phyloP scores from a whole-genome alignment of 1,140 invertebrate genomes.

The Euura lappo region DNA sequence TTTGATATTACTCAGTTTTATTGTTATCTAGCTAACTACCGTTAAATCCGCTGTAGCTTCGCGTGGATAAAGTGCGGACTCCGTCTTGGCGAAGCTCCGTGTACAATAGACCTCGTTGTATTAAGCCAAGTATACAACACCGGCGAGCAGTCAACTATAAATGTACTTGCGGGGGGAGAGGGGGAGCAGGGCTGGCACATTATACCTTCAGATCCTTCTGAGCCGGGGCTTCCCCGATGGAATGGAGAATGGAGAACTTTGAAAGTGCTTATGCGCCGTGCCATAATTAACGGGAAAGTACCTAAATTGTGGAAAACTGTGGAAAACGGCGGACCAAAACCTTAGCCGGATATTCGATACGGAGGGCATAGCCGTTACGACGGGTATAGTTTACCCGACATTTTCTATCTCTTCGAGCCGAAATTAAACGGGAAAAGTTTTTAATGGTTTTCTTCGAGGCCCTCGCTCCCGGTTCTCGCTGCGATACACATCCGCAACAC shows the following conservation, averaged over 20 bases:
- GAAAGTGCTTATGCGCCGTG: constrained; percentile 26
- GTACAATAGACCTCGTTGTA: constrained; percentile 1
- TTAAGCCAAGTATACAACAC: constrained; percentile 3
- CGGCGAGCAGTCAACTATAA: constrained; percentile 1
- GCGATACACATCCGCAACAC: not conserved
- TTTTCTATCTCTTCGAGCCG: not conserved
- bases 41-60: no score
- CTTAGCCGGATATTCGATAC: not conserved
- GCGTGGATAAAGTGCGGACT: no score
- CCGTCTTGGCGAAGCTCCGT: no score
- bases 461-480: not conserved
- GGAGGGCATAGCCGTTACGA: not conserved
- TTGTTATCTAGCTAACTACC: no score
- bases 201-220: constrained; percentile 1
- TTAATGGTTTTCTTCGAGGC: not conserved
- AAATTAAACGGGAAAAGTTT: not conserved
- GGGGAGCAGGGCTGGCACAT: not conserved
- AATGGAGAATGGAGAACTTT: constrained; percentile 18
- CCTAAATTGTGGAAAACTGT: constrained; percentile 22
- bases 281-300: constrained; percentile 30
- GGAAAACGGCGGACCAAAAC: constrained; percentile 13
- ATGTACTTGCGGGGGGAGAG: not conserved
- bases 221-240: not conserved
- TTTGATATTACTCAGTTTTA: no score
- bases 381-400: not conserved